These are phyloP conservation scores for Drosophila asahinai DNA, from an alignment of 1,140 invertebrate species.

Conservation along the genomic window DNA sequence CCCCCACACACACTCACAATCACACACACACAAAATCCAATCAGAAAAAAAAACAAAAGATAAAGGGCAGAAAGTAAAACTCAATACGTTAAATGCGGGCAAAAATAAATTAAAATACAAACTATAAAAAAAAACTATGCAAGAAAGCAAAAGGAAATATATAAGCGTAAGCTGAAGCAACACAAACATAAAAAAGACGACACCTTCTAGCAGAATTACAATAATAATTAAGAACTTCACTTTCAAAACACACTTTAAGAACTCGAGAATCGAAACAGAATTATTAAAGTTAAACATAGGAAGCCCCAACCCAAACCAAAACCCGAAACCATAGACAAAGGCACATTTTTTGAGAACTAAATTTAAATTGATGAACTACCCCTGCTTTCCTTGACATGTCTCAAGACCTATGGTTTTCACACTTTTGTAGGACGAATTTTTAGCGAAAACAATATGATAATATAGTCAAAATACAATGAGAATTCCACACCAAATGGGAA, in stretches of 20 bases:
- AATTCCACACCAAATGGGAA: constrained; percentile 44
- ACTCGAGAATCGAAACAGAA: constrained; percentile 29
- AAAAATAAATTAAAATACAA: constrained; percentile 57
- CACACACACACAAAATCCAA: constrained; percentile 17
- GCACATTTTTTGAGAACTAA: constrained; percentile 49
- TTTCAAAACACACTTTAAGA: constrained; percentile 46
- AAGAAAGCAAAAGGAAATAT: constrained; percentile 55
- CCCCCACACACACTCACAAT: background rate
- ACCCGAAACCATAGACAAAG: constrained; percentile 55
- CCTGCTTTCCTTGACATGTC: constrained; percentile 42
- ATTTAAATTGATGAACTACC: constrained; percentile 30
- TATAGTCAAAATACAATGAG: constrained; percentile 29
- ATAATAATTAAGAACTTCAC: constrained; percentile 77
- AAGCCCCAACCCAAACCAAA: constrained; percentile 33
- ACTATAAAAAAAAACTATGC: constrained; percentile 54
- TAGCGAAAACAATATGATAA: constrained; percentile 29
- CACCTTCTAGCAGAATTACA: constrained; percentile 79
- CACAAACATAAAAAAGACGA: constrained; percentile 48
- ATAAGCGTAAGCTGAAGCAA: constrained; percentile 32
- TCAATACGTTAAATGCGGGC: constrained; percentile 49
- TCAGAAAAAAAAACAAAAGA: constrained; percentile 28
- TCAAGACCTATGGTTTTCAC: constrained; percentile 46
- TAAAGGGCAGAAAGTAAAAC: constrained; percentile 41
- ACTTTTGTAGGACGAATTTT: constrained; percentile 46
- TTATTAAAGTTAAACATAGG: constrained; percentile 39